Conservation (phyloP, 2,888 invertebrate genomes). For the Halictus quadricinctus region DNA sequence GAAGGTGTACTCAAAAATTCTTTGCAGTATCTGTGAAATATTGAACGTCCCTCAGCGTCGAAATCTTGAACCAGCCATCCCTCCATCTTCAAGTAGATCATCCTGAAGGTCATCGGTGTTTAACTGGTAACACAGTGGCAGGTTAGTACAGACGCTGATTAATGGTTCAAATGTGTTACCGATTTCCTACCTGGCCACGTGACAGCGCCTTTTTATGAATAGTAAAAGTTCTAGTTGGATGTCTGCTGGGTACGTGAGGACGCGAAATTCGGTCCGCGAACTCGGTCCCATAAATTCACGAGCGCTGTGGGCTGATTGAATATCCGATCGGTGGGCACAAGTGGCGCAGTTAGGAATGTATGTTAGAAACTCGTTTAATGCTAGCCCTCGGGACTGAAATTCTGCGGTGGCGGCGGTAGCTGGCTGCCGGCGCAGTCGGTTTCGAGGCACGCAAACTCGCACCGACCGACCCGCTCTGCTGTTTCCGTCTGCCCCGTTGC, state of each 20-base stretch:
- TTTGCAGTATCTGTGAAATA: too few species aligned
- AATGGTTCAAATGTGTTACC: not conserved
- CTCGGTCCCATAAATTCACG: conserved; percentile 59
- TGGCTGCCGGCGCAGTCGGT: conserved; percentile 52
- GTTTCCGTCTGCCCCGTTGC: conserved; percentile 38
- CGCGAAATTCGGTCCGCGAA: conserved; percentile 36
- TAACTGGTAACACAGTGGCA: not conserved
- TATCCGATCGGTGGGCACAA: conserved; percentile 67
- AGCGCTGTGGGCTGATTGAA: conserved; percentile 63
- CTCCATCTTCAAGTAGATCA: too few species aligned
- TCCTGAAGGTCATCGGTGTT: not conserved
- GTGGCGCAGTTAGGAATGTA: conserved; percentile 66
- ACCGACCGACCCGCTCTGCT: conserved; percentile 48
- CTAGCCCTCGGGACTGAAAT: conserved; percentile 68
- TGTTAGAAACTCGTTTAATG: conserved; percentile 72
- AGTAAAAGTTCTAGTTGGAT: not conserved
- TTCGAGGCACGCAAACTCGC: conserved; percentile 64
- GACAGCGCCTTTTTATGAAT: not conserved
- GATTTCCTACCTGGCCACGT: not conserved
- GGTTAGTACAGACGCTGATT: not conserved
- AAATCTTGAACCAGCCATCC: not conserved
- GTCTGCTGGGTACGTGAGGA: not conserved
- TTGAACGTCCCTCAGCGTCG: not conserved
- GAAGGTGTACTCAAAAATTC: too few species aligned
- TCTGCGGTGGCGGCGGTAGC: conserved; percentile 57